Evolutionary conservation across 2,888 invertebrate species (phyloP).

Genomic region (Phengaris arion): DNA sequence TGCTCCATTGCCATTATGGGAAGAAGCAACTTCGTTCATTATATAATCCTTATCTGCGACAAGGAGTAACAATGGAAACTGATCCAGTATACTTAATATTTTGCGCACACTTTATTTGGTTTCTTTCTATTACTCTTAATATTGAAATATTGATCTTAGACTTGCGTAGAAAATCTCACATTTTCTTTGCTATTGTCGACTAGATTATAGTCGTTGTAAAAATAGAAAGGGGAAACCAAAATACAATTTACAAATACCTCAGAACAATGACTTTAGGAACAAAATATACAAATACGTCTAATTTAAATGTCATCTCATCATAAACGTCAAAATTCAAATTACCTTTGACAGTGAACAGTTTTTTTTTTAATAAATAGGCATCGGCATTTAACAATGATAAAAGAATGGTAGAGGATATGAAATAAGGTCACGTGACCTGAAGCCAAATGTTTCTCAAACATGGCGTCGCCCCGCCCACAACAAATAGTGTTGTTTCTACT

Average conservation of each 20-base stretch:
- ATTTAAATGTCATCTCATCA: neutral
- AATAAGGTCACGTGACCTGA: too few relatives aligned
- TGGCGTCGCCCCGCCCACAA: too few relatives aligned
- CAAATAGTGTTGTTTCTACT: too few relatives aligned
- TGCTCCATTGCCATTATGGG: constrained; percentile 69
- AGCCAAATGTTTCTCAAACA: too few relatives aligned
- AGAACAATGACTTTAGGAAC: neutral
- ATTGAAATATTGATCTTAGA: neutral
- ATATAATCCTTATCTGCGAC: constrained; percentile 55
- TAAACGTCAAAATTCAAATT: too few relatives aligned
- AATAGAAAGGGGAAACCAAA: too few relatives aligned
- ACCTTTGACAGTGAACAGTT: too few relatives aligned
- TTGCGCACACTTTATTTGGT: neutral
- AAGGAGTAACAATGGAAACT: constrained; percentile 24
- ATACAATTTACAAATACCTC: neutral
- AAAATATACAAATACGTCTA: neutral
- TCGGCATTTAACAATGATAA: too few relatives aligned
- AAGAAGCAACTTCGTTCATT: constrained; percentile 61
- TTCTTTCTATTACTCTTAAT: neutral
- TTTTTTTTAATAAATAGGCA: too few relatives aligned
- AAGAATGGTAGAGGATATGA: too few relatives aligned
- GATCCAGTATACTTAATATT: constrained; percentile 10
- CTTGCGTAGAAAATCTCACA: neutral
- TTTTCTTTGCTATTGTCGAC: constrained; percentile 5
- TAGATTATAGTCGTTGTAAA: too few relatives aligned